Conservation (phyloP, 1,140 invertebrate species). For the Polypedilum vanderplanki region DNA sequence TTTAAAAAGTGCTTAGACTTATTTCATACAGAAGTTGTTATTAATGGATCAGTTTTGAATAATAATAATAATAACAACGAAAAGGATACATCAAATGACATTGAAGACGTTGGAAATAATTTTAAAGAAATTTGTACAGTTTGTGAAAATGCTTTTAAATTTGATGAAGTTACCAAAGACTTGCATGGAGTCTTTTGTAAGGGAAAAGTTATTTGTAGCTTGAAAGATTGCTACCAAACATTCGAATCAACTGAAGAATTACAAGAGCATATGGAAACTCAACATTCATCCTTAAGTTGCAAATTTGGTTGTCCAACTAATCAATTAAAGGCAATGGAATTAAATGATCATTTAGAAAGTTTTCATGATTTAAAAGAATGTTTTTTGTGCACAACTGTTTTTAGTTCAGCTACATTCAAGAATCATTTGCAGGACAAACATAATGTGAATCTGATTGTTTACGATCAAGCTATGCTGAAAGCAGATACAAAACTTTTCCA, state of each 20-base stretch:
- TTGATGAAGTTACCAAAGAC: neutral
- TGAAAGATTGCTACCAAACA: neutral
- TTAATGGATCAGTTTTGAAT: neutral
- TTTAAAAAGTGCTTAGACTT: neutral
- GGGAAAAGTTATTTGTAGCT: neutral
- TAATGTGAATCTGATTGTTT: neutral
- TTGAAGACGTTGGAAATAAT: slow-evolving; percentile 2
- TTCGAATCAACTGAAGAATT: neutral
- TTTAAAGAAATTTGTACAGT: neutral
- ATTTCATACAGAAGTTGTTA: neutral
- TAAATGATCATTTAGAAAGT: neutral
- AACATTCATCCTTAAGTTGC: slow-evolving; percentile 7
- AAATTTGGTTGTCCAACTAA: neutral
- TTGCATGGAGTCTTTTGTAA: neutral
- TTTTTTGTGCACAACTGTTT: neutral
- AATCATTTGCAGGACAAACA: neutral
- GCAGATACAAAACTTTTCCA: neutral
- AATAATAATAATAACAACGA: neutral
- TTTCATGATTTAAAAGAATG: neutral
- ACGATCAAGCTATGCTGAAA: neutral
- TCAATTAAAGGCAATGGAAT: neutral
- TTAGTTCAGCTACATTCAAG: neutral
- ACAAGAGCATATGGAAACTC: neutral
- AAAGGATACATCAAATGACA: neutral
- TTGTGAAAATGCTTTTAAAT: neutral